Conservation (phyloP, 2,888 invertebrate genomes). For the Sycophila texana region DNA sequence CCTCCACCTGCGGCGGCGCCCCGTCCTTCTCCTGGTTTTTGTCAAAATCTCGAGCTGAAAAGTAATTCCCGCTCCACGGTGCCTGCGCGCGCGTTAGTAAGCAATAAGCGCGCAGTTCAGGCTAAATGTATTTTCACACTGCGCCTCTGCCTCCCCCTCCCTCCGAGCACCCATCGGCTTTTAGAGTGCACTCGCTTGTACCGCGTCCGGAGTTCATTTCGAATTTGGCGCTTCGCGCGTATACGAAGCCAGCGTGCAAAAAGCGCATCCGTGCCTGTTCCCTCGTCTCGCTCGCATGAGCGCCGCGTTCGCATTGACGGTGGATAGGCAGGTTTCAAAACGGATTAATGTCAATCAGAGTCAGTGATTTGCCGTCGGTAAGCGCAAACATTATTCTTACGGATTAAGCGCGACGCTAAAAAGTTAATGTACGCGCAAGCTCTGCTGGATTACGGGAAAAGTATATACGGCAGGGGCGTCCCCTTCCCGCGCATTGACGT, state of each 20-base stretch:
- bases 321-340: background rate
- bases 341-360: conserved; percentile 33
- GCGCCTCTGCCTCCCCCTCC: background rate
- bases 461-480: background rate
- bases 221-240: conserved; percentile 16
- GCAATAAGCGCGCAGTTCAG: conserved; percentile 9
- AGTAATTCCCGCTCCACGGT: background rate
- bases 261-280: background rate
- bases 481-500: background rate
- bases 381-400: conserved; percentile 26
- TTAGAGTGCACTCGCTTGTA: conserved; percentile 19
- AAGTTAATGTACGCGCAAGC: conserved; percentile 15
- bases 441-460: background rate
- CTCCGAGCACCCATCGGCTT: background rate
- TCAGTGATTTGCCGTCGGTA: background rate
- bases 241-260: background rate
- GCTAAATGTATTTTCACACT: conserved; percentile 28
- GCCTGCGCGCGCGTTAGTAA: background rate
- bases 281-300: background rate
- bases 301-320: background rate
- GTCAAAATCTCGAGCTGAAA: conserved; percentile 11
- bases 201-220: conserved; percentile 19
- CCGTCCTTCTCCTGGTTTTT: background rate
- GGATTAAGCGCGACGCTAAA: conserved; percentile 21
- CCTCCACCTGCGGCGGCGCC: background rate